Conservation (phyloP, 2,888 invertebrate species). For the Exephanes ischioxanthus region DNA sequence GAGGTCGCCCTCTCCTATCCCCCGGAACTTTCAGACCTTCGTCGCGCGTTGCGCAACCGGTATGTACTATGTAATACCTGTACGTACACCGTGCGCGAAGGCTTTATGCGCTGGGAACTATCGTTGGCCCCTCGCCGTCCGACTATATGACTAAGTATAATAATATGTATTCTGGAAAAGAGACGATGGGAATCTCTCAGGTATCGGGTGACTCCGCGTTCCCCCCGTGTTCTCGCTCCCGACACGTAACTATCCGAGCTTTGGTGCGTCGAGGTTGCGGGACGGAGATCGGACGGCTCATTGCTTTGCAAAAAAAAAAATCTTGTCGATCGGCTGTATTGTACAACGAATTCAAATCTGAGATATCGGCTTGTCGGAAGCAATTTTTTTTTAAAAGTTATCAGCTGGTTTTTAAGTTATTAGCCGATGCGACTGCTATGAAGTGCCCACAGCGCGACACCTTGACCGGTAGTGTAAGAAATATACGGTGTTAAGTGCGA, state of each 20-base stretch:
- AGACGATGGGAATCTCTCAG: constrained; percentile 58
- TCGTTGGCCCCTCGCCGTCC: constrained; percentile 49
- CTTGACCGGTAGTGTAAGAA: no score
- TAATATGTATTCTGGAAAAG: constrained; percentile 55
- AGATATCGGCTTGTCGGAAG: no score
- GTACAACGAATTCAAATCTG: no score
- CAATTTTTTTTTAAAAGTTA: no score
- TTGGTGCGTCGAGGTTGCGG: no score
- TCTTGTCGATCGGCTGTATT: no score
- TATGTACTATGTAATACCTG: constrained; percentile 9
- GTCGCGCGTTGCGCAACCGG: constrained; percentile 69
- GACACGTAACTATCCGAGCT: not conserved
- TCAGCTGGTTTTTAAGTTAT: no score
- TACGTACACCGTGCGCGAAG: constrained; percentile 31
- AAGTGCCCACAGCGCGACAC: no score
- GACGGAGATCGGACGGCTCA: no score
- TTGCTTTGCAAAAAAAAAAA: no score
- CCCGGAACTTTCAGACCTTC: constrained; percentile 36
- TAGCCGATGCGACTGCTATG: no score
- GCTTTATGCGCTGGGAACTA: constrained; percentile 70
- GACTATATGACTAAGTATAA: constrained; percentile 55
- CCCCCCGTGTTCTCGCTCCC: constrained; percentile 4
- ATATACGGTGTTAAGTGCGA: no score
- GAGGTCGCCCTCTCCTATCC: constrained; percentile 18
- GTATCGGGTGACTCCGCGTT: constrained; percentile 47